These are phyloP conservation scores for Zeugodacus cucurbitae DNA, from an alignment of 1,140 invertebrate species.

Conservation along the genomic window DNA sequence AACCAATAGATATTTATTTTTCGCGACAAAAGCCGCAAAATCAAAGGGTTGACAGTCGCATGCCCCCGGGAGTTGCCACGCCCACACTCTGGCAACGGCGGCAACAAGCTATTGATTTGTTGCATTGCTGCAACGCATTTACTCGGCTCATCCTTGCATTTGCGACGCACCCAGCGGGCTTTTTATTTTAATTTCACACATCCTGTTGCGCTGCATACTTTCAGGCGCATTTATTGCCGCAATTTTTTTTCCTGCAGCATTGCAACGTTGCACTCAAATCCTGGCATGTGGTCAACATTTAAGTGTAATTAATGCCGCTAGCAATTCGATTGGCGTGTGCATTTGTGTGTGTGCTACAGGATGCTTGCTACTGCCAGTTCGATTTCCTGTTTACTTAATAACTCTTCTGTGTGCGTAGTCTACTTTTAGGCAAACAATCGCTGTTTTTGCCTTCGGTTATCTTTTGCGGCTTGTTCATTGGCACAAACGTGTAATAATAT, in stretches of 20 bases:
- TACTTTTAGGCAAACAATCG: slow-evolving; percentile 22
- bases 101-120: slow-evolving; percentile 30
- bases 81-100: not conserved
- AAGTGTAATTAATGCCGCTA: slow-evolving; percentile 44
- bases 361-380: slow-evolving; percentile 11
- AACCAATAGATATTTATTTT: slow-evolving; percentile 16
- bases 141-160: not conserved
- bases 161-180: not conserved
- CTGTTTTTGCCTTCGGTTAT: not conserved
- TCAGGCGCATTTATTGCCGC: not conserved
- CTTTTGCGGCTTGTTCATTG: slow-evolving; percentile 13
- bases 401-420: not conserved
- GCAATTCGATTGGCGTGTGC: not conserved
- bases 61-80: slow-evolving; percentile 7
- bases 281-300: slow-evolving; percentile 47
- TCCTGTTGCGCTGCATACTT: not conserved
- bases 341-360: not conserved
- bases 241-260: not conserved
- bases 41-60: slow-evolving; percentile 26
- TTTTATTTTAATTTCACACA: slow-evolving; percentile 31
- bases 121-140: not conserved
- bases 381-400: slow-evolving; percentile 42
- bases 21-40: slow-evolving; percentile 28
- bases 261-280: slow-evolving; percentile 40
- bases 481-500: slow-evolving; percentile 15